These are phyloP conservation scores for Microcebus tavaratra DNA, from an alignment of 2,113 vertebrate genomes.

Conservation along the genomic window DNA sequence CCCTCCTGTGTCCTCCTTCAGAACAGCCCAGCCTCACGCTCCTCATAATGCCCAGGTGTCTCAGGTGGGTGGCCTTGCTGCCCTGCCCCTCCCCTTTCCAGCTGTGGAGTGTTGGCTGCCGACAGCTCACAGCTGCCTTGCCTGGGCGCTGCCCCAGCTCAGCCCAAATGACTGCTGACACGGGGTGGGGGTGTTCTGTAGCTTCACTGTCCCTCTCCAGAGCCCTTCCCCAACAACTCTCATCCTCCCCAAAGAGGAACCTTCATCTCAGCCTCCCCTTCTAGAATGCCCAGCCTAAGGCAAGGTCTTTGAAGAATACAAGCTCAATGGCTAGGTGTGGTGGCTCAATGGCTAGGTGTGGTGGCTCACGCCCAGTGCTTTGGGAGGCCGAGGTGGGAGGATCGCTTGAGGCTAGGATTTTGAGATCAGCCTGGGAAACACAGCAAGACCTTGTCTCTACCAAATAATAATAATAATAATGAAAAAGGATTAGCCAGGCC, in stretches of 20 bases:
- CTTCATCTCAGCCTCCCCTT: not conserved
- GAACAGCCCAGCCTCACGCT: not conserved
- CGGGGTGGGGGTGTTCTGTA: not conserved
- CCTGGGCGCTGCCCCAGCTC: not conserved
- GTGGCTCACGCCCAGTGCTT: too few relatives aligned
- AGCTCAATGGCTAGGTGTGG: too few relatives aligned
- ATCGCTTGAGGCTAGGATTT: too few relatives aligned
- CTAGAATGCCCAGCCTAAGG: not conserved
- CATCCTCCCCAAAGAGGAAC: not conserved
- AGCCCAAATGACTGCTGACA: not conserved
- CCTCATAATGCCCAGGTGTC: not conserved
- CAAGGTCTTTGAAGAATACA: not conserved
- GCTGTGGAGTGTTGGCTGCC: not conserved
- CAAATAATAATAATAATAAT: too few relatives aligned
- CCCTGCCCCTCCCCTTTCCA: not conserved
- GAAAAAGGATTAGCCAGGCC: too few relatives aligned
- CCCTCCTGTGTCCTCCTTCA: not conserved
- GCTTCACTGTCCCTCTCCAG: not conserved
- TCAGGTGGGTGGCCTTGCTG: too few relatives aligned
- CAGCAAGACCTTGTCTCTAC: too few relatives aligned
- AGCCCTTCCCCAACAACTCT: not conserved
- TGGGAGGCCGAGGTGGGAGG: too few relatives aligned
- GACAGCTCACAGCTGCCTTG: not conserved
- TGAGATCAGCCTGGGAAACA: too few relatives aligned
- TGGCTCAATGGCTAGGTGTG: too few relatives aligned